Base-by-base conservation (phyloP, 92 coral and sea anemone species). In the Bergia sp. region DNA sequence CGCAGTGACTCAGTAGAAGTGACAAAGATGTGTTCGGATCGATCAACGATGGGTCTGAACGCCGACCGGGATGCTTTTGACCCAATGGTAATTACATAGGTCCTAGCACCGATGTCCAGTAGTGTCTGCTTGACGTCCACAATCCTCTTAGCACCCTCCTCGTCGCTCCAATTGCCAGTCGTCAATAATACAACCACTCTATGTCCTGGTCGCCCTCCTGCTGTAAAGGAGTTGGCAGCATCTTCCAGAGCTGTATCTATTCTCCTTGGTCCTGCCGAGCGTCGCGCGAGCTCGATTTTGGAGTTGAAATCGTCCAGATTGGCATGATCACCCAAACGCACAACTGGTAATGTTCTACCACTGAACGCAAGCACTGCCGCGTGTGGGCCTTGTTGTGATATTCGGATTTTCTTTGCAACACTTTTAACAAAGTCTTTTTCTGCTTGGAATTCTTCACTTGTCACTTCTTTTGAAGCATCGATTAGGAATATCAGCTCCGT, bases 171-270 rank as follows among this genome's bases (percentile, higher is more conserved):
- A 82, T 82, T 66, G 4, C 86, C 86, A 42, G 86, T 82, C 76
- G 86, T 82, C 58, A 82, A 23, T 42, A 82, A 67, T 12, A 82
- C 76, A 45, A 82, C 61, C 21, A 82, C 76, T 42, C 86, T 65
- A 43, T 82, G 76, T 67, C 86, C 86, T 47, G 92, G 94, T 44
- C 87, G 73, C 47, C 97, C 91, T 66, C 92, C 65, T 67, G 53
- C 88, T 20, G 29, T 79, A 10, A 94, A 90, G n/a, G 20, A 9
- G 58, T 82, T 82, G 20, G 86, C 86, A 41, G 86, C 86, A n/a
- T 44, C 40, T 82, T 69, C 55, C n/a, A 82, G 57, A 65, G 86
- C 86, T 64, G 77, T 43, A 4, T 41, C 74, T 66, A 82, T 43
- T 69, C 55, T 82, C 57, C 86, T 82, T 41, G 29, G 3, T 65